Evolutionary conservation across 2,797 vertebrate species (phyloP), one percentile per base, ranked within the genome.

Genomic region (Cichlasoma orientale): DNA sequence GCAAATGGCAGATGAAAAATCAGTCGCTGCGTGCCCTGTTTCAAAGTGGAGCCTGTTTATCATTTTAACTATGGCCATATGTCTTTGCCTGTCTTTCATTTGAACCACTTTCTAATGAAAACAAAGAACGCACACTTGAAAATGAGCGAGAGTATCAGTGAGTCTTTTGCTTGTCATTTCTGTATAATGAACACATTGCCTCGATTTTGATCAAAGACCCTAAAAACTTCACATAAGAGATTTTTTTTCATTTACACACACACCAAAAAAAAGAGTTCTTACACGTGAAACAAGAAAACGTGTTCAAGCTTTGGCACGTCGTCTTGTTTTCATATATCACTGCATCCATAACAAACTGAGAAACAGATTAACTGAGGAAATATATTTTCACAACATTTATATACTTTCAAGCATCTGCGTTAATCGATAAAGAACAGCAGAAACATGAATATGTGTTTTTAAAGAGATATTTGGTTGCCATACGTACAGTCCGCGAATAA

Each of bases 81-180:
- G 75, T 83, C 63, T 21, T 10, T 54, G 29, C 47, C 74, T 47
- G 36, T 68, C 18, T 52, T 52, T 21, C 2, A 53, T 74, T 58
- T 63, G 50, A 84, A 69, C 6, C 38, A 59, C 44, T 50, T 69
- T 52, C 74, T 36, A 69, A 19, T 55, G 8, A 76, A 68, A 76
- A 74, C 36, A 79, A 79, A 58, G 56, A 59, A 55, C 78, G 53
- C 36, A 21, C 50, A 53, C 19, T 53, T 10, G 50, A 2, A 77
- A 76, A 74, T 69, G 29, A 81, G 29, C 38, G n/a, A 57, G 33
- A 69, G 52, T 7, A 78, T 41, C 50, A 47, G 2, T 18, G 14
- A 52, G 50, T n/a, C n/a, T 21, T 59, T 73, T 72, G 4, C 16
- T 31, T 44, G 19, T 80, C 71, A 36, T 14, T 59, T 72, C 41